Percentiles rank a stretch among this genome's conserved stretches.
phyloP scores from a whole-genome alignment of 1,140 invertebrate genomes.

The Drosophila sechellia region DNA sequence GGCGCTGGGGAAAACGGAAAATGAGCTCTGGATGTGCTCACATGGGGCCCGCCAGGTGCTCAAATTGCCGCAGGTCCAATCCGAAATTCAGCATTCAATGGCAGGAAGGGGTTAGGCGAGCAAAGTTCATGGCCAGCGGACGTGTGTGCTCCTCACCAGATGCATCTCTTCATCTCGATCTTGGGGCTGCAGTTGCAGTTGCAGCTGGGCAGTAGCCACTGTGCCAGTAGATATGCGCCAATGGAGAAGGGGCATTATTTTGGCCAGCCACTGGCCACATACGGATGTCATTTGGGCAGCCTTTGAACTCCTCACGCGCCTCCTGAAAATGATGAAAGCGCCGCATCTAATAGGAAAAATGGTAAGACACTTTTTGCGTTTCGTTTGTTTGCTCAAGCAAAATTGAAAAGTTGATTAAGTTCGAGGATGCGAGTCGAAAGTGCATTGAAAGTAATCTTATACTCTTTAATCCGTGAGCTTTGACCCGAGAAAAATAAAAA shows the following conservation, averaged over 20 bases:
- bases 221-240: conserved; percentile 1
- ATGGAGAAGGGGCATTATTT: conserved; percentile 20
- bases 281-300: conserved; percentile 58
- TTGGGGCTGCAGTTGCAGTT: conserved; percentile 15
- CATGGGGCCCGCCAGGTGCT: conserved; percentile 56
- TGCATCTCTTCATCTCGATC: conserved; percentile 33
- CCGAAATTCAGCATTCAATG: conserved; percentile 52
- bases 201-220: conserved; percentile 50
- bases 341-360: conserved; percentile 55
- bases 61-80: conserved; percentile 58
- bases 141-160: conserved; percentile 53
- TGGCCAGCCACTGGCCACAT: conserved; percentile 15
- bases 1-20: conserved; percentile 57
- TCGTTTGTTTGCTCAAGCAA: conserved; percentile 34
- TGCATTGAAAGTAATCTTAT: conserved; percentile 8
- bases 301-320: conserved; percentile 71
- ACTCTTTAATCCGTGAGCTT: not conserved
- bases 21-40: conserved; percentile 33
- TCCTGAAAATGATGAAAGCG: conserved; percentile 51
- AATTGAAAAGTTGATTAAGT: conserved; percentile 53
- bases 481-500: not conserved
- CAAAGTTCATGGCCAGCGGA: conserved; percentile 71
- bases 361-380: conserved; percentile 25
- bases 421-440: conserved; percentile 1
- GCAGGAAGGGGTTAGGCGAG: conserved; percentile 67